Evolutionary conservation across 2,113 vertebrate species (phyloP), one percentile per base, ranked within the genome.

Genomic region (Myrmophylax atrothorax): DNA sequence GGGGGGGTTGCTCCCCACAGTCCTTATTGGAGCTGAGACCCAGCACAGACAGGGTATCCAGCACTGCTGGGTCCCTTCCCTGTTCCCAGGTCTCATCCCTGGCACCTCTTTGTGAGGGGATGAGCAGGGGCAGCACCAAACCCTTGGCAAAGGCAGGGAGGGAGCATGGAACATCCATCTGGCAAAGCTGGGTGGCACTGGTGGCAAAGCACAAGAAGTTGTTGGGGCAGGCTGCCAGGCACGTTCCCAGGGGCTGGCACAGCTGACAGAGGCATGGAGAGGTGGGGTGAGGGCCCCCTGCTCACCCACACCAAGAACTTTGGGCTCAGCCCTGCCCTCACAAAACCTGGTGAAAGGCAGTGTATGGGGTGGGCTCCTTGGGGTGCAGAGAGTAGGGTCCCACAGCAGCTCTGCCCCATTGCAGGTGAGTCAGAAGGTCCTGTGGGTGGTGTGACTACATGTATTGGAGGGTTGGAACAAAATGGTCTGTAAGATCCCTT

Each of bases 221-320:
- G 40, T 3, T 26, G 6, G 14, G 1, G 20, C 47, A 33, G 31
- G 18, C 35, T 81, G 63, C 35, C 64, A 22, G 80, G n/a, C 19
- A 23, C 35, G 3, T 55, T 56, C 10, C 38, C 26, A 12, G 22
- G 6, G 35, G 10, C 31, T 64, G 60, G 44, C 31, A 29, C 7
- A 40, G 59, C 4, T 1, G 17, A 2, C 37, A 22, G 14, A 9
- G 38, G 0, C 44, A 4, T 3, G 50, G 38, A 18, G 9, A 31
- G 13, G 7, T 20, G 31, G 19, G 33, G 2, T 26, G 59, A 59
- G 50, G 5, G 2, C 52, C 31, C 40, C 20, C 55, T 37, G 24
- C 19, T 37, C 46, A 35, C 16, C 26, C 28, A 1, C 0, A 1
- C 0, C 0, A 1, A 28, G 83, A 26, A 22, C 29, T 67, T 56